Conservation (phyloP, 2,888 invertebrate genomes). For the Leptothorax acervorum region DNA sequence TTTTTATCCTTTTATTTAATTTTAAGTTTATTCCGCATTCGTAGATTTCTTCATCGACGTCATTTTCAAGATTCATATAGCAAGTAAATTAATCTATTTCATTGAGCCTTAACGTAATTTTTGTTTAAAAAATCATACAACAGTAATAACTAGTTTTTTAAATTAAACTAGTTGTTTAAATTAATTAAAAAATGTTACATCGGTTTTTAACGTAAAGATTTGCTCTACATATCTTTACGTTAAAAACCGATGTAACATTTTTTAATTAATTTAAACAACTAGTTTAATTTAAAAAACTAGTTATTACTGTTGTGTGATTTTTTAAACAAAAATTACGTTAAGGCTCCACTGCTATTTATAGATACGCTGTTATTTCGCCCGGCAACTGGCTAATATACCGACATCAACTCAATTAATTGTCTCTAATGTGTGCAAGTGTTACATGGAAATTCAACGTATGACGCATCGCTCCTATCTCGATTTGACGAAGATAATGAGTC, state of each 20-base stretch:
- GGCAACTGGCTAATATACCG: conserved; percentile 22
- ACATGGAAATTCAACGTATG: conserved; percentile 60
- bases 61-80: background rate
- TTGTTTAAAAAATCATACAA: background rate
- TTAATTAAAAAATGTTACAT: background rate
- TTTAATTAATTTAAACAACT: background rate
- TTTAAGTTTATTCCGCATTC: background rate
- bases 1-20: background rate
- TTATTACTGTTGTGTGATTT: background rate
- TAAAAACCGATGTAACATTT: background rate
- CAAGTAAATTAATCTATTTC: background rate
- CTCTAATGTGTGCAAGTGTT: conserved; percentile 44
- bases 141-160: background rate
- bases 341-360: conserved; percentile 11
- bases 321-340: background rate
- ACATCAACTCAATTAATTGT: conserved; percentile 46
- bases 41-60: background rate
- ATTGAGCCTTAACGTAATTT: background rate
- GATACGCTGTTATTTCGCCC: conserved; percentile 20
- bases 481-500: conserved; percentile 73
- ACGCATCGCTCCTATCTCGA: conserved; percentile 67
- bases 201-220: background rate
- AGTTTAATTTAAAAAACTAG: background rate
- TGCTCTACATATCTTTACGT: background rate
- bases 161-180: background rate